Conservation (phyloP, 1,140 invertebrate species). For the Brachionus sp. region DNA sequence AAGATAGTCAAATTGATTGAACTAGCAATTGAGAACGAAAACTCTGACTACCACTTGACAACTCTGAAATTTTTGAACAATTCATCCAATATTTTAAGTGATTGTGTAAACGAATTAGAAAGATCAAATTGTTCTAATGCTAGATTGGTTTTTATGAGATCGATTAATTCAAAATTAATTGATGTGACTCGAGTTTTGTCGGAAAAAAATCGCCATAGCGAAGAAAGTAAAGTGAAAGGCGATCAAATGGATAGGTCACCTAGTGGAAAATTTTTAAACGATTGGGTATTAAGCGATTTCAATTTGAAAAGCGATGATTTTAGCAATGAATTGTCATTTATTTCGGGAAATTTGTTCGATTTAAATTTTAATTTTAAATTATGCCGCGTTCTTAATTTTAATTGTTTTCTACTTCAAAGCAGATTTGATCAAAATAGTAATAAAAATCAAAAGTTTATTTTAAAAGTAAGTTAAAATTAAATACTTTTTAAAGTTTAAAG, state of each 20-base stretch:
- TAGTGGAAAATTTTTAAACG: background rate
- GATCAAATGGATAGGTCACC: background rate
- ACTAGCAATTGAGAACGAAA: background rate
- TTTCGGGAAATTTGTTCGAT: constrained; percentile 4
- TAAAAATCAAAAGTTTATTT: background rate
- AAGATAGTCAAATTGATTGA: constrained; percentile 4
- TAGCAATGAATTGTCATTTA: constrained; percentile 13
- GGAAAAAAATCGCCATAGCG: background rate
- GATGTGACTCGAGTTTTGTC: background rate
- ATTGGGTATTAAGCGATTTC: constrained; percentile 26
- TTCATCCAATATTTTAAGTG: background rate
- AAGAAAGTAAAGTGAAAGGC: background rate
- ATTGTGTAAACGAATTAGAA: constrained; percentile 10
- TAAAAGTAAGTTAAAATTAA: background rate
- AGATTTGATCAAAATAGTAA: background rate
- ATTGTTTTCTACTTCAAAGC: background rate
- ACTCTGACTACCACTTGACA: background rate
- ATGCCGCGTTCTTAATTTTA: background rate
- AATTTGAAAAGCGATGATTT: constrained; percentile 33
- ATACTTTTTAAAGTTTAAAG: background rate
- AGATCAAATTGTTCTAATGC: background rate
- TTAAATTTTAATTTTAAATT: constrained; percentile 30
- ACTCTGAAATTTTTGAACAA: constrained; percentile 14
- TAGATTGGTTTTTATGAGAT: background rate
- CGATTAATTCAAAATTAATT: background rate